A percentile compares a stretch with the other conserved stretches of the same genome.
These are phyloP conservation scores for Drosophila ercepeae DNA, from an alignment of 1,140 invertebrate species.

Conservation along the genomic window DNA sequence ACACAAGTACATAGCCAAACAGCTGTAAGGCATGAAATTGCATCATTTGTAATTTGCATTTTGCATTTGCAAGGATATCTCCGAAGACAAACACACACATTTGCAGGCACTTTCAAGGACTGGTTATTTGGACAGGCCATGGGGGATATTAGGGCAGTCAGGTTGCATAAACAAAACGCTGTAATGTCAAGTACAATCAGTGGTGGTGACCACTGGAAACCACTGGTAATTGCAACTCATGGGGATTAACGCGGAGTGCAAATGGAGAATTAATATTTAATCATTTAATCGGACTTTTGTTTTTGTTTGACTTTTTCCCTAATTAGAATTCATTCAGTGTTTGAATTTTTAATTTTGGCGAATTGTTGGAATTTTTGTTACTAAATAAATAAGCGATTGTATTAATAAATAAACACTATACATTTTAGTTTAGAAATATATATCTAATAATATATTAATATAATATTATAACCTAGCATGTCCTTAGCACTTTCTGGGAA, in stretches of 20 bases:
- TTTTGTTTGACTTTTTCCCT: not conserved
- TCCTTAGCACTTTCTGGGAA: conserved; percentile 7
- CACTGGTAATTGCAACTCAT: conserved; percentile 28
- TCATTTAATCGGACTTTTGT: not conserved
- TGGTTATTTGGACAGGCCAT: conserved; percentile 26
- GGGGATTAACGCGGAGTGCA: conserved; percentile 5
- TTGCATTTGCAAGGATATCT: conserved; percentile 34
- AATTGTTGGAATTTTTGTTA: not conserved
- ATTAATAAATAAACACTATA: not conserved
- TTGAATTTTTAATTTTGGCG: not conserved
- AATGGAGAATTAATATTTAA: conserved; percentile 7
- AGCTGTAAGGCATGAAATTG: conserved; percentile 41
- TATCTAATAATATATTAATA: not conserved
- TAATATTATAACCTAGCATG: not conserved
- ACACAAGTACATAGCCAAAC: conserved; percentile 5
- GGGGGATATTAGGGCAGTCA: conserved; percentile 28
- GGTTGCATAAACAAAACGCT: conserved; percentile 31
- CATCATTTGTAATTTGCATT: conserved; percentile 32
- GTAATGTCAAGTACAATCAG: conserved; percentile 44
- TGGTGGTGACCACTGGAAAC: conserved; percentile 25
- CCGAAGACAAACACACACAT: conserved; percentile 33
- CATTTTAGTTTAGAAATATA: not conserved
- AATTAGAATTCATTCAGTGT: not conserved
- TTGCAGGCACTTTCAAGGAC: conserved; percentile 5
- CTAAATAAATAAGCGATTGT: not conserved